Percentiles rank a stretch among this genome's conserved stretches.
phyloP scores from a whole-genome alignment of 2,888 invertebrate species.

The Eucera pruinosa region DNA sequence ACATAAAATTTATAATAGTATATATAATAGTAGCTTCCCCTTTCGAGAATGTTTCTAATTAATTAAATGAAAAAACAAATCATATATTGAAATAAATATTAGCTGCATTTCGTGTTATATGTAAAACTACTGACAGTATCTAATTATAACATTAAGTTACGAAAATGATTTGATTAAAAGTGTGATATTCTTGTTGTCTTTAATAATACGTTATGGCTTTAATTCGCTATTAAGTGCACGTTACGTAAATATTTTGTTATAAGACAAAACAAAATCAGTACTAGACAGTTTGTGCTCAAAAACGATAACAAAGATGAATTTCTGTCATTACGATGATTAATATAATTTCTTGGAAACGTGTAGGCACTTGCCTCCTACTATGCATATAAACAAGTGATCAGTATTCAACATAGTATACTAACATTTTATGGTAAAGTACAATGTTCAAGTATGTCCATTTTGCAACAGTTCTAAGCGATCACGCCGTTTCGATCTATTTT shows the following conservation, averaged over 20 bases:
- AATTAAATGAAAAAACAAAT: not conserved
- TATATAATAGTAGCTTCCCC: not conserved
- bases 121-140: constrained; percentile 10
- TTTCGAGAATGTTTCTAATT: not conserved
- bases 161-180: constrained; percentile 33
- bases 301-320: constrained; percentile 30
- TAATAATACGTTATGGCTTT: constrained; percentile 10
- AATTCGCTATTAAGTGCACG: not conserved
- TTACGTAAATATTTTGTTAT: constrained; percentile 18
- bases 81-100: constrained; percentile 18
- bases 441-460: constrained; percentile 32
- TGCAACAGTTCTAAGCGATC: constrained; percentile 33
- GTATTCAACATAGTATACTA: constrained; percentile 43
- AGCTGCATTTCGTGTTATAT: constrained; percentile 1
- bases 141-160: constrained; percentile 30
- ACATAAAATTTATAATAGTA: not conserved
- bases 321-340: constrained; percentile 19
- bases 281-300: constrained; percentile 35
- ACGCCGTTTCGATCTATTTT: constrained; percentile 30
- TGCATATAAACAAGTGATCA: constrained; percentile 25
- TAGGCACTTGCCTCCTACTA: constrained; percentile 52
- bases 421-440: constrained; percentile 45
- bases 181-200: constrained; percentile 12
- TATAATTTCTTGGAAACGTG: constrained; percentile 34
- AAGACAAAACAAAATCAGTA: constrained; percentile 17